Base-by-base conservation (phyloP, 2,797 vertebrate species). In the Pseudochromis fuscus region DNA sequence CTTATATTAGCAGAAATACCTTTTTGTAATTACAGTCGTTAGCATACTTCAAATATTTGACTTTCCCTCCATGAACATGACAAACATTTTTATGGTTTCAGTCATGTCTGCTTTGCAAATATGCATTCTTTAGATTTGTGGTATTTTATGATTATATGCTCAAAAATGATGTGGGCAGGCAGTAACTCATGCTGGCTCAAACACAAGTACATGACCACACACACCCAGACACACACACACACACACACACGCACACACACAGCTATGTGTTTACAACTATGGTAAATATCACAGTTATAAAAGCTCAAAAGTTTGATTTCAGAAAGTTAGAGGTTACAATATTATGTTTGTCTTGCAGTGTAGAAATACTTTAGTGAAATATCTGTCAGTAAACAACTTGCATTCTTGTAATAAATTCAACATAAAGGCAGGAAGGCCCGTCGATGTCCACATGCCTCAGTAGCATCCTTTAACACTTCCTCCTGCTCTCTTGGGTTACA, bases 391-490 rank as follows among this genome's bases (percentile, higher is more conserved):
- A 7, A 64, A 40, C 1, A 62, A 49, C 19, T 62, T 42, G 24
- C 25, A 3, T 57, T 49, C 7, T 7, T 52, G 5, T 31, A 45
- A 46, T 57, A 46, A 66, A 46, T 48, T 45, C 7, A 4, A 42
- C 16, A 57, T 9, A n/a, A 64, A 60, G 30, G 16, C 18, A 9
- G 12, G 18, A 24, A 59, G 21, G 33, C n/a, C 2, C 2, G 56
- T 48, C 7, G 5, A 53, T 57, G 61, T 71, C 53, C 23, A 1
- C 68, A 48, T 2, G 38, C 35, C 65, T 75, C 69, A 33, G 83
- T 77, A 78, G 74, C 84, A 67, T 86, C 84, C 57, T 82, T 77
- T 62, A 70, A 64, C 79, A 64, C 78, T 62, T 85, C 75, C 72
- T 72, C 56, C 30, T 37, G 25, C 70, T 72, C 74, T 66, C 50